These are phyloP conservation scores for Diglossa cyanea DNA, from an alignment of 2,797 vertebrate species.

Conservation along the genomic window DNA sequence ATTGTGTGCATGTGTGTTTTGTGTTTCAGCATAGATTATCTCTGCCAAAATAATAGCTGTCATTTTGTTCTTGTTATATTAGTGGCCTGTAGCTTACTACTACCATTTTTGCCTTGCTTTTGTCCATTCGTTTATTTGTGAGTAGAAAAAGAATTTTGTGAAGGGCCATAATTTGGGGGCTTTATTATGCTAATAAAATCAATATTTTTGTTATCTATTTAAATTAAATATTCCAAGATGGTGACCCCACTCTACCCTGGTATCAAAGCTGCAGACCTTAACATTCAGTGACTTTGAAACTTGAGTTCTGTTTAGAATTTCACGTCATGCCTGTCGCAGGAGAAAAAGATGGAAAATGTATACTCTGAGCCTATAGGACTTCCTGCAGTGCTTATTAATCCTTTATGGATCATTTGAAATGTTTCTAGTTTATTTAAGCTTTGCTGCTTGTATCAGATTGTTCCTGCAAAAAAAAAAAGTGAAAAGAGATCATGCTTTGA, in stretches of 20 bases:
- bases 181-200: conserved; percentile 69
- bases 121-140: conserved; percentile 62
- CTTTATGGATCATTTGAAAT: conserved; percentile 88
- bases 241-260: conserved; percentile 44
- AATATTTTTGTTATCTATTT: conserved; percentile 72
- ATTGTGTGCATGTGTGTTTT: conserved; percentile 77
- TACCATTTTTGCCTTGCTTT: conserved; percentile 66
- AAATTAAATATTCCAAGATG: conserved; percentile 65
- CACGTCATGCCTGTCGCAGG: conserved; percentile 75
- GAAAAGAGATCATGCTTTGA: conserved; percentile 85
- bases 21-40: conserved; percentile 84
- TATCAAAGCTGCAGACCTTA: conserved; percentile 64
- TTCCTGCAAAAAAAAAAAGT: conserved; percentile 76
- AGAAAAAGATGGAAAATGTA: conserved; percentile 79
- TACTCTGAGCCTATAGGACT: conserved; percentile 82
- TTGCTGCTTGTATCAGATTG: conserved; percentile 84
- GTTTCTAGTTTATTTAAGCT: conserved; percentile 86
- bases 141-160: conserved; percentile 54
- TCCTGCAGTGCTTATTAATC: conserved; percentile 85
- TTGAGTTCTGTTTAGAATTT: conserved; percentile 81
- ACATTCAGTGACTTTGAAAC: conserved; percentile 81
- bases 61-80: conserved; percentile 80
- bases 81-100: conserved; percentile 74
- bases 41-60: conserved; percentile 83
- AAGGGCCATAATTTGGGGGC: conserved; percentile 67